phyloP scores from a whole-genome alignment of 2,888 invertebrate genomes.

The Melanostoma scalare region DNA sequence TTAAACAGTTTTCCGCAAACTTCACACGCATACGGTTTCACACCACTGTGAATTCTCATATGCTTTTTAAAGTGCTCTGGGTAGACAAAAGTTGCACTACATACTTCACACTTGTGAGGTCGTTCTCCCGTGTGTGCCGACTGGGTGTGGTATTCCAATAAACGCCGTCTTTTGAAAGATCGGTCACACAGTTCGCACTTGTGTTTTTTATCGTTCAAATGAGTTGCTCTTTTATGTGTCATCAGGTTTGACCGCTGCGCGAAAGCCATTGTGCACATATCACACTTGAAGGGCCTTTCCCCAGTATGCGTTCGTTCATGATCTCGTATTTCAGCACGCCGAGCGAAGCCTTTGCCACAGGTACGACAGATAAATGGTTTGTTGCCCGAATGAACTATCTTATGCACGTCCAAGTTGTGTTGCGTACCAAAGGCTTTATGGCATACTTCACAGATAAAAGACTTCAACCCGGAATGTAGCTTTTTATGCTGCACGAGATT shows the following conservation, averaged over 20 bases:
- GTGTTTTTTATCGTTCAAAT: slow-evolving; percentile 87
- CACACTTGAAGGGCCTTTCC: slow-evolving; percentile 90
- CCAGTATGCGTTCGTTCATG: slow-evolving; percentile 92
- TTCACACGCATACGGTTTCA: slow-evolving; percentile 89
- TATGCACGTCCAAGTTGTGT: slow-evolving; percentile 90
- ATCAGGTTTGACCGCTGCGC: slow-evolving; percentile 92
- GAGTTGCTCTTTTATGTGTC: slow-evolving; percentile 90
- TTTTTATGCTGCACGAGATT: slow-evolving; percentile 89
- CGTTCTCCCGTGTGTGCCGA: slow-evolving; percentile 91
- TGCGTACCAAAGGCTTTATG: slow-evolving; percentile 90
- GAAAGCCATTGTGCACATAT: slow-evolving; percentile 90
- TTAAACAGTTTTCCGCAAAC: slow-evolving; percentile 93
- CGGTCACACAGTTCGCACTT: slow-evolving; percentile 88
- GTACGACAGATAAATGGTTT: slow-evolving; percentile 87
- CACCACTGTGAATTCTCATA: slow-evolving; percentile 89
- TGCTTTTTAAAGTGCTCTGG: slow-evolving; percentile 91
- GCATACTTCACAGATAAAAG: slow-evolving; percentile 76
- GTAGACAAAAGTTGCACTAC: slow-evolving; percentile 91
- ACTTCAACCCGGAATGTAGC: slow-evolving; percentile 87
- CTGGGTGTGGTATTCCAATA: slow-evolving; percentile 91
- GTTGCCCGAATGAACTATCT: slow-evolving; percentile 89
- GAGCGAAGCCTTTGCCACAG: slow-evolving; percentile 89
- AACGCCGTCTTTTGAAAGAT: slow-evolving; percentile 86
- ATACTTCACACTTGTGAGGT: slow-evolving; percentile 88
- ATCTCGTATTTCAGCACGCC: slow-evolving; percentile 90